These are phyloP conservation scores for Thamnophis sirtalis DNA, from an alignment of 2,113 vertebrate genomes.

Conservation along the genomic window DNA sequence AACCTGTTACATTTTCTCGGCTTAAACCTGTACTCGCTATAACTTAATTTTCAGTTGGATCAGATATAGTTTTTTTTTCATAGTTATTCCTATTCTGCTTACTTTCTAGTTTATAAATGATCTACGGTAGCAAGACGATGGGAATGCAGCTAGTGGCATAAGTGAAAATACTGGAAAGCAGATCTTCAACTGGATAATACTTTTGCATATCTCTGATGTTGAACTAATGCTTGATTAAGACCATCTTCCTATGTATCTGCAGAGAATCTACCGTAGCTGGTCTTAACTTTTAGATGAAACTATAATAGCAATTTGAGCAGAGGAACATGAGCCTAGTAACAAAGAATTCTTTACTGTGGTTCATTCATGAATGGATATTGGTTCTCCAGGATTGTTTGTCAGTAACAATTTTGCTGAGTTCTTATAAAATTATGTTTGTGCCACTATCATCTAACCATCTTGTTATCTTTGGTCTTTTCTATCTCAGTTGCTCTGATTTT, in stretches of 20 bases:
- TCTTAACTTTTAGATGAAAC: not conserved
- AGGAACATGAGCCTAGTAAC: not conserved
- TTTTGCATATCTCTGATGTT: not conserved
- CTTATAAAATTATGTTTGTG: not conserved
- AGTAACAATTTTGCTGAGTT: not conserved
- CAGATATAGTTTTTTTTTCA: not conserved
- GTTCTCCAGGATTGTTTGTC: not conserved
- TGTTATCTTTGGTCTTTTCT: not conserved
- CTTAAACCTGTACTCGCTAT: not conserved
- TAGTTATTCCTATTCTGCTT: slow-evolving; percentile 13
- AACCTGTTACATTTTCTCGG: not conserved
- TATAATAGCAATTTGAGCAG: not conserved
- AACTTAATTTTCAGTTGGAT: fast-evolving
- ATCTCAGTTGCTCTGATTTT: not conserved
- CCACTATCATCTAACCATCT: not conserved
- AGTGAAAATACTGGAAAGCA: not conserved
- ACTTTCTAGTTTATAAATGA: slow-evolving; percentile 22
- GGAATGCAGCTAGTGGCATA: not conserved
- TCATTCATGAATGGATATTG: not conserved
- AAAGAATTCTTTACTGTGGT: not conserved
- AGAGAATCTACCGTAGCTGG: not conserved
- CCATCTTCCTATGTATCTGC: fast-evolving
- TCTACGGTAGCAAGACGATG: slow-evolving; percentile 7
- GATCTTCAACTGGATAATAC: not conserved
- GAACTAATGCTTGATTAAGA: not conserved